Base-by-base conservation (phyloP, 2,113 vertebrate genomes). In the Petrocephalus microphthalmus region DNA sequence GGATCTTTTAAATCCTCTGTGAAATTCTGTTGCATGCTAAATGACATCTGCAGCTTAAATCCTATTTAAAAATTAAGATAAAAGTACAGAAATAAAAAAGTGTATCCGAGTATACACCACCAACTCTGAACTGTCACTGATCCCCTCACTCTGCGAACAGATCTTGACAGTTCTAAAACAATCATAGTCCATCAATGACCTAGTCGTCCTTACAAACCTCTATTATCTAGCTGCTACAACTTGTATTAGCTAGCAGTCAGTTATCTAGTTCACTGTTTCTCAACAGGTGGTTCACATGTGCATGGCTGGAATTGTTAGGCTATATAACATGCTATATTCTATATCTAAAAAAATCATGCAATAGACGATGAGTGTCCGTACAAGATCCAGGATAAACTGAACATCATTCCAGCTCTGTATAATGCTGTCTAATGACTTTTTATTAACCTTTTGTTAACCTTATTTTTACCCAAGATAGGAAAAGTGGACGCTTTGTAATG, bases 1-100 rank as follows among this genome's bases (percentile, higher is more conserved):
- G 81, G 81, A 20, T 83, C 45, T 45, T 83, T 49, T 22, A 83
- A 49, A 7, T 83, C 81, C 81, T 83, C 81, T 83, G 86, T 45
- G 53, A 45, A 57, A 57, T 57, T 22, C 20, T 33, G 57, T 49
- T 15, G 37, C 29, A 87, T 87, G 53, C 56, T 67, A 67, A 87
- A 83, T 47, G 54, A 60, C 60, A 47, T 64, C 54, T 54, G 53
- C 56, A 87, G 37, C 15, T 87, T 83, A 49, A 47, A 83, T 22
- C 86, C 60, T 71, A 42, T 42, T 51, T 42, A 49, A 87, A 64
- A 71, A 13, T 13, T 49, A 49, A 49, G 42, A n/a, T 49, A 47
- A 45, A 47, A 83, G 17, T 42, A 37, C 15, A 78, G n/a, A 78
- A 5, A 57, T 13, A 25, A 4, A 67, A 64, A 64, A 64, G 10